phyloP scores from a whole-genome alignment of 2,888 invertebrate species.

The Nemoura dubitans region DNA sequence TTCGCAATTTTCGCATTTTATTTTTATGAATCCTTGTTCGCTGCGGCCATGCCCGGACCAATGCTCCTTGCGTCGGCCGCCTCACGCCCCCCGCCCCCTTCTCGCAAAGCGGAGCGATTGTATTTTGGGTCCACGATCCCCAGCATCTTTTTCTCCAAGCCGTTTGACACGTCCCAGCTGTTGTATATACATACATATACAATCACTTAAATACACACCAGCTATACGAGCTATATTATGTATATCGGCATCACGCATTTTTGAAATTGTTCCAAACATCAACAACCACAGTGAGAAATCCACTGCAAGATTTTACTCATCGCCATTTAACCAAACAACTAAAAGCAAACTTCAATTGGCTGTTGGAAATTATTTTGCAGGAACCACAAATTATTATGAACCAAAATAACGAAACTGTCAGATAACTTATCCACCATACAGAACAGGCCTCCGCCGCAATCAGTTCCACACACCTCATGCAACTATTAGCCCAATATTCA shows the following conservation, averaged over 20 bases:
- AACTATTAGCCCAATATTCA: neutral
- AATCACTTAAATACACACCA: conserved; percentile 46
- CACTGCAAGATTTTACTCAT: conserved; percentile 30
- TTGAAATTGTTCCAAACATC: conserved; percentile 46
- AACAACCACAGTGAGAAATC: conserved; percentile 9
- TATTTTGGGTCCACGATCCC: neutral
- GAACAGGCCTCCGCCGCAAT: neutral
- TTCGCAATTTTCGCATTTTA: neutral
- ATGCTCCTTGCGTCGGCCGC: too few species aligned
- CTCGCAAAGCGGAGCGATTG: neutral
- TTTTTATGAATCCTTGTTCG: neutral
- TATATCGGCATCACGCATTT: conserved; percentile 41
- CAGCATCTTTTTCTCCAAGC: conserved; percentile 5
- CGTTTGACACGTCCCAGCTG: conserved; percentile 35
- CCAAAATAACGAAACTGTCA: neutral
- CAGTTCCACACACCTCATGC: too few species aligned
- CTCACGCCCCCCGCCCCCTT: too few species aligned
- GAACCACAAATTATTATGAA: conserved; percentile 16
- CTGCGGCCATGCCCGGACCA: neutral
- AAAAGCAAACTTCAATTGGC: conserved; percentile 14
- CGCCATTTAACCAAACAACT: conserved; percentile 24
- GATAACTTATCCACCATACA: neutral
- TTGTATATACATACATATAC: conserved; percentile 35
- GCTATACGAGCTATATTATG: conserved; percentile 19
- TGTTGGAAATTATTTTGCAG: conserved; percentile 7